Base-by-base conservation (phyloP, 35 echinoderm and acorn worm species). In the Eucidaris tribuloides region DNA sequence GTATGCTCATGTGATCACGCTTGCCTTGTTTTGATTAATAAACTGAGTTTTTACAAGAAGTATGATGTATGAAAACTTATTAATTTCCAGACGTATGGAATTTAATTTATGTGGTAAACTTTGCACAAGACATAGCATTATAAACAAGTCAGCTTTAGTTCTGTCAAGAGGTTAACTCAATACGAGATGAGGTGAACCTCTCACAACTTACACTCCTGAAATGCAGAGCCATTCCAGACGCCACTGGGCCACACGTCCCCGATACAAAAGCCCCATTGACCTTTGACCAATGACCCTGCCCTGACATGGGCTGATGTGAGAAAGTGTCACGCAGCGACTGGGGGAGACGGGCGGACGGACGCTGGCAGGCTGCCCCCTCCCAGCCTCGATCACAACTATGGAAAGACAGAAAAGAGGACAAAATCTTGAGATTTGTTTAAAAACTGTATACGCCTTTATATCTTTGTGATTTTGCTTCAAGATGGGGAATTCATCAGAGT, bases 351-450 rank as follows among this genome's bases (percentile, higher is more conserved):
- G 33, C 19, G n/a, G 33, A 78, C 5, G 90, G 94, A 43, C 46
- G 64, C 40, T 85, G 66, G 49, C 94, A 97, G 45, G 72, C 79
- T 22, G 83, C 45, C 24, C 89, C 89, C 11, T 62, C 63, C 89
- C 94, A 97, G 40, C 86, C 89, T 19, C 39, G 58, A 54, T 97
- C 89, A 92, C 94, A 97, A 24, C 94, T 97, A 50, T 46, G 49
- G 3, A 11, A 43, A 79, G 35, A 18, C 17, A 11, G 18, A 76
- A 46, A 15, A 88, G 30, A 38, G 14, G 24, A 58, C 28, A 81
- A 19, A 18, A 11, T 9, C 7, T 32, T 72, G 6, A 4, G 37
- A 19, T 5, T 38, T 33, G 19, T 9, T 27, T 7, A 72, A 2
- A 31, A n/a, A 2, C 30, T 33, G 20, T 37, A 49, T 44, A 48